Evolutionary conservation across 2,888 invertebrate species (phyloP), one percentile per base, ranked within the genome.

Genomic region (Panopea generosa): DNA sequence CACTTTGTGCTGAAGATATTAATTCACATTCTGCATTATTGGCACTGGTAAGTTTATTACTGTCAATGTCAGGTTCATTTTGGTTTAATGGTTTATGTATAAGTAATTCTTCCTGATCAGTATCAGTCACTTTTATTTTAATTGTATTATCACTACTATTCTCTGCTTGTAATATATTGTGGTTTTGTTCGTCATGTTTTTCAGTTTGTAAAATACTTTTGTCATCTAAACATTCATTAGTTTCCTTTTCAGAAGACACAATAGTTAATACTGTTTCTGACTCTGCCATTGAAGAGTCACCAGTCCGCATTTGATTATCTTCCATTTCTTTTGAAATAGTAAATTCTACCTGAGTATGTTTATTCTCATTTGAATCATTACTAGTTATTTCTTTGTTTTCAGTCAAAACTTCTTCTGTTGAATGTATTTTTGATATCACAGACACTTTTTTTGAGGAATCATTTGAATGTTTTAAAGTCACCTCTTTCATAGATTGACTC

Each of bases 401-500:
- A 33, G 33, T 33, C 33, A 33, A 33, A 33, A 4, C 11, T 33
- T 33, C 33, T 33, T 4, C 11, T 33, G 4, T 33, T 11, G 70
- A 40, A 45, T 61, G 26, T 29, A 11, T 38, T 38, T 67, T 40
- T 49, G 50, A 24, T 67, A 67, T 67, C 67, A 67, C 67, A 67
- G 67, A 56, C 29, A 16, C 22, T 11, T 43, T 18, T 50, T 59
- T 57, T 29, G 24, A 29, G 49, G 67, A 57, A 67, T 67, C 67
- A 49, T 24, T 33, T 50, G 33, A 22, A 52, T 16, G n/a, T 26
- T 45, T 33, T 27, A 43, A 56, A 7, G 47, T 40, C 45, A 52
- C 40, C 16, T 61, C 68, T 47, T 76, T 69, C 53, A 76, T 50
- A 26, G 76, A 76, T 22, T 55, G 80, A 63, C 80, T 80, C 18